phyloP scores from a whole-genome alignment of 2,888 invertebrate species.

The Eueremaeus valkanovi region DNA sequence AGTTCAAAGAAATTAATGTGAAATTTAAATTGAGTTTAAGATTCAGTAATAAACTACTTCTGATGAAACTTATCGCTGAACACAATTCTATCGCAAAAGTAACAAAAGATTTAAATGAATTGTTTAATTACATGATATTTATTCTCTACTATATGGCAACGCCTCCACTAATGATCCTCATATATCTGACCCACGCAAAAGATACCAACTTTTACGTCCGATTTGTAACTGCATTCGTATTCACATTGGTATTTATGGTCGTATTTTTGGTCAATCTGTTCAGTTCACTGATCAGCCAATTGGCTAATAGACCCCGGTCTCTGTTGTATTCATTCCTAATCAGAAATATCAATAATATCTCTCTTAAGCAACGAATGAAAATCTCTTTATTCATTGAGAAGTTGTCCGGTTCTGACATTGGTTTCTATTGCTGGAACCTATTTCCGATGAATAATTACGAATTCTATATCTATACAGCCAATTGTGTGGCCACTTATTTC shows the following conservation, averaged over 20 bases:
- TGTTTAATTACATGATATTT: background rate
- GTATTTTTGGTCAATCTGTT: background rate
- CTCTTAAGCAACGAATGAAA: background rate
- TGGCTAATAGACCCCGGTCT: background rate
- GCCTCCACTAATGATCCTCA: background rate
- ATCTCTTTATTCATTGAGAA: background rate
- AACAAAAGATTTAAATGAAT: background rate
- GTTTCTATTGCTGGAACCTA: background rate
- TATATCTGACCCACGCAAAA: background rate
- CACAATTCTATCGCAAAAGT: background rate
- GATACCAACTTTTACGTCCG: background rate
- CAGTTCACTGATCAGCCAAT: background rate
- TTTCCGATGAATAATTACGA: conserved; percentile 19
- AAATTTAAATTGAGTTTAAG: background rate
- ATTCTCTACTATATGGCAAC: background rate
- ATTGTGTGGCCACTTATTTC: background rate
- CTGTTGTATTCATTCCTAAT: background rate
- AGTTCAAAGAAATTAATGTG: background rate
- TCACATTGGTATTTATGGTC: background rate
- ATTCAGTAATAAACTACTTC: background rate
- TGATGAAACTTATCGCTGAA: background rate
- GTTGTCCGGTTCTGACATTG: conserved; percentile 4
- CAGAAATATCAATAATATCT: background rate
- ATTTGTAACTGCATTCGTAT: background rate
- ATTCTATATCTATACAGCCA: background rate